Evolutionary conservation across 2,888 invertebrate species (phyloP).

Genomic region (Gastracanthus pulcherrimus): DNA sequence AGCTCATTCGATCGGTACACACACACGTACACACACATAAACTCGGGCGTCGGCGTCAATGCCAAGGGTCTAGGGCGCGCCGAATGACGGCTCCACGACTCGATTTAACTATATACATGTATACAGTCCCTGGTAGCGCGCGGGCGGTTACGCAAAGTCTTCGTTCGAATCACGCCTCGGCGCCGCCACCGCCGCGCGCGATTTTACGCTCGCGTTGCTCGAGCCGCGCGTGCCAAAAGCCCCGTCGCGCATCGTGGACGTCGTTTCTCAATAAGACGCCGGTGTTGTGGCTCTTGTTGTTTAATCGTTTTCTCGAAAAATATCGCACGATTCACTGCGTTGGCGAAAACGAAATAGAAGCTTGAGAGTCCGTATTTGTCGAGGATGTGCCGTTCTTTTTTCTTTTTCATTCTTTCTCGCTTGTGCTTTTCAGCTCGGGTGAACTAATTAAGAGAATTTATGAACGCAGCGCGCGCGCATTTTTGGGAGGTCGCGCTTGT

Average conservation of each 20-base stretch:
- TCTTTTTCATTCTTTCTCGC: too few species aligned
- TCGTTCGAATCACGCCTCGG: constrained; percentile 3
- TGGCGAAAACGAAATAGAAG: too few species aligned
- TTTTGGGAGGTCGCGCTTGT: too few species aligned
- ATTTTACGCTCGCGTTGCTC: not conserved
- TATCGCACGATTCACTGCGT: not conserved
- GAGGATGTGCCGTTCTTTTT: too few species aligned
- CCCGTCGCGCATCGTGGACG: constrained; percentile 54
- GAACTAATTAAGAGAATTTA: not conserved
- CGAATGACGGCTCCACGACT: constrained; percentile 1
- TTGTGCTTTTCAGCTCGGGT: too few species aligned
- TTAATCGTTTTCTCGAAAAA: not conserved
- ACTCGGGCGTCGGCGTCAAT: constrained; percentile 55
- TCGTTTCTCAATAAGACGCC: constrained; percentile 48
- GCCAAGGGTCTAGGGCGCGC: constrained; percentile 68
- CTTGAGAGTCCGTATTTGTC: too few species aligned
- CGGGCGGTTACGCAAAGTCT: not conserved
- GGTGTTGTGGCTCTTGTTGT: not conserved
- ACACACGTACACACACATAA: not conserved
- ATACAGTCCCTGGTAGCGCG: not conserved
- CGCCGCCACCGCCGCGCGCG: constrained; percentile 1
- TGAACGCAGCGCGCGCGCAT: not conserved
- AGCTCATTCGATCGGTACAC: not conserved
- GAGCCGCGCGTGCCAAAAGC: constrained; percentile 52
- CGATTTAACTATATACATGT: not conserved